A percentile compares a stretch with the other conserved stretches of the same genome.
These are phyloP conservation scores for Drosophila helvetica DNA, from an alignment of 2,888 invertebrate species.

Conservation along the genomic window DNA sequence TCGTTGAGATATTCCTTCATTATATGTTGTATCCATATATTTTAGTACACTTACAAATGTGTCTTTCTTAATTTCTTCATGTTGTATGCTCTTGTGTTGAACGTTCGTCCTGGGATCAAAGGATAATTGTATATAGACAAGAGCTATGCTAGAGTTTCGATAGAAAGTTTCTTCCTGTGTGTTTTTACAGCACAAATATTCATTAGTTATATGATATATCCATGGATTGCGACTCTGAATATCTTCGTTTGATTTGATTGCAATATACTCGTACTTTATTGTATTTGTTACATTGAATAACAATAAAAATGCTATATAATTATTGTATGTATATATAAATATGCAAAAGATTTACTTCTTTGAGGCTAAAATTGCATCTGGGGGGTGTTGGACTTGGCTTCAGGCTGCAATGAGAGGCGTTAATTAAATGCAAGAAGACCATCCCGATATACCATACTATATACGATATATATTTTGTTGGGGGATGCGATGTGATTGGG, in stretches of 20 bases:
- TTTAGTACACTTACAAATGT: no score
- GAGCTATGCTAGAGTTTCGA: no score
- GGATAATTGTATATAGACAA: no score
- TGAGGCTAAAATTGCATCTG: slow-evolving; percentile 29
- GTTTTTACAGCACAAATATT: no score
- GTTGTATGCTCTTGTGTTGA: no score
- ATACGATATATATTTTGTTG: neutral
- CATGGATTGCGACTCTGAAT: no score
- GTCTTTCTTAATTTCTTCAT: no score
- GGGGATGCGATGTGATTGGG: neutral
- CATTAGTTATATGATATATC: no score
- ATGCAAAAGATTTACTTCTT: slow-evolving; percentile 51
- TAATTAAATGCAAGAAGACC: slow-evolving; percentile 38
- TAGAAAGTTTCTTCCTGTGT: no score
- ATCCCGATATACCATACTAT: neutral
- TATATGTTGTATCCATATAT: no score
- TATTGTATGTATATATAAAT: slow-evolving; percentile 48
- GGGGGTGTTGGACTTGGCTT: slow-evolving; percentile 4
- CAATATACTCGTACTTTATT: slow-evolving; percentile 54
- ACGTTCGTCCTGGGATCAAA: no score
- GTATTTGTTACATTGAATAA: slow-evolving; percentile 47
- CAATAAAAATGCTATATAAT: slow-evolving; percentile 29
- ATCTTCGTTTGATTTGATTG: neutral
- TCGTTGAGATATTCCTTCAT: no score
- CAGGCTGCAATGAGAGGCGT: slow-evolving; percentile 24